Evolutionary conservation across 2,797 vertebrate genomes (phyloP).

Genomic region (Cryptoprocta ferox): DNA sequence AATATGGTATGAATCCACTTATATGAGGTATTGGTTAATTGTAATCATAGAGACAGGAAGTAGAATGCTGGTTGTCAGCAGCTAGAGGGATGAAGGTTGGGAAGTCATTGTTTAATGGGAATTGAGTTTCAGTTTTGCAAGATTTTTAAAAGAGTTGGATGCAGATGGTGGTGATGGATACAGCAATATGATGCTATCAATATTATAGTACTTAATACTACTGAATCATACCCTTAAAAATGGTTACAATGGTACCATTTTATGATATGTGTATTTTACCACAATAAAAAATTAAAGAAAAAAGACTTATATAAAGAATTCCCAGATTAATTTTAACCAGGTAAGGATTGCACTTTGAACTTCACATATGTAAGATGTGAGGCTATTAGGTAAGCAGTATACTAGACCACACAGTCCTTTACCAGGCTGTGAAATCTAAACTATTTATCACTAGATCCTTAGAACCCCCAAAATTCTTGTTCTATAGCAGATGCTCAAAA

Average conservation of each 20-base stretch:
- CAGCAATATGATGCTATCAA: not conserved
- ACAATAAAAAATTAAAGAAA: constrained; percentile 12
- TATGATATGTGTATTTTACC: not conserved
- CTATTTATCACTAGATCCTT: not conserved
- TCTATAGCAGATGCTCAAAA: not conserved
- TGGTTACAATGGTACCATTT: not conserved
- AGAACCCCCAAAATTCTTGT: not conserved
- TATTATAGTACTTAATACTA: not conserved
- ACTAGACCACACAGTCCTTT: not conserved
- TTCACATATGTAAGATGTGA: not conserved
- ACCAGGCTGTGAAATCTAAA: not conserved
- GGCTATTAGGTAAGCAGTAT: not conserved
- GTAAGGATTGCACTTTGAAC: not conserved
- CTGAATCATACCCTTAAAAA: not conserved
- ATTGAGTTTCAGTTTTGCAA: not conserved
- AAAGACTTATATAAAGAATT: not conserved
- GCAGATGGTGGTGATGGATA: not conserved
- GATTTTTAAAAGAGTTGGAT: not conserved
- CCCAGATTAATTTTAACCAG: not conserved
- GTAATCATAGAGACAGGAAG: not conserved
- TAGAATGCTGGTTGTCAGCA: not conserved
- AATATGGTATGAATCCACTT: not conserved
- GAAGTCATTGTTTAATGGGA: not conserved
- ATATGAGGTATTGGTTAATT: not conserved
- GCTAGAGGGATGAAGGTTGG: not conserved